Conservation (phyloP, 1,140 invertebrate genomes). For the Procambarus virginalis region DNA sequence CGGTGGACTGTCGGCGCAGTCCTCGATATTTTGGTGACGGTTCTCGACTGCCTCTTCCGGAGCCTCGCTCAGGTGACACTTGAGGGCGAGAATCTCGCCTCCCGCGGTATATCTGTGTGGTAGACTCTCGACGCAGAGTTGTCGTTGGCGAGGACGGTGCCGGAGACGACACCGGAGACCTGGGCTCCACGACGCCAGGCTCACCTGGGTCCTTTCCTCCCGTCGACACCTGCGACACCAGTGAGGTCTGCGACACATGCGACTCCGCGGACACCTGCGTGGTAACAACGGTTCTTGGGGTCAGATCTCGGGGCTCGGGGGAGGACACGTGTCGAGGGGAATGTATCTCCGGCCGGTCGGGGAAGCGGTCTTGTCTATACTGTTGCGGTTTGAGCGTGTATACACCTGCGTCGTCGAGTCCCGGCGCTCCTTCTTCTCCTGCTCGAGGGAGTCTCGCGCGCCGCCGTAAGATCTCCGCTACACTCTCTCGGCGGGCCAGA, state of each 20-base stretch:
- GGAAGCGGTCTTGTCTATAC: constrained; percentile 63
- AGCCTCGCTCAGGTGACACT: constrained; percentile 80
- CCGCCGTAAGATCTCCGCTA: constrained; percentile 67
- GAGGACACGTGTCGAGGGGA: constrained; percentile 51
- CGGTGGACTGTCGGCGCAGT: constrained; percentile 88
- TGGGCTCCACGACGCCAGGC: constrained; percentile 45
- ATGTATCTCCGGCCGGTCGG: constrained; percentile 55
- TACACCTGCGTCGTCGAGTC: constrained; percentile 70
- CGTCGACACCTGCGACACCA: constrained; percentile 58
- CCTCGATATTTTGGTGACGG: constrained; percentile 80
- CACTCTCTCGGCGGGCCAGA: constrained; percentile 68
- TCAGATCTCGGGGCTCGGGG: constrained; percentile 59
- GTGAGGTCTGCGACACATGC: constrained; percentile 62
- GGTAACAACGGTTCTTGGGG: constrained; percentile 45
- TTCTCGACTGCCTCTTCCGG: constrained; percentile 74
- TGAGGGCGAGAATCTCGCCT: constrained; percentile 82
- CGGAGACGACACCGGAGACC: constrained; percentile 68
- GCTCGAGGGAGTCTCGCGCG: constrained; percentile 69
- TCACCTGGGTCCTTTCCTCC: constrained; percentile 25
- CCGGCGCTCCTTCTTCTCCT: constrained; percentile 67
- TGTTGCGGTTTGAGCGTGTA: constrained; percentile 48
- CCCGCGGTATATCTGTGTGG: constrained; percentile 82
- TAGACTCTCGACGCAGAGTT: constrained; percentile 84
- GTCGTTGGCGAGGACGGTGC: constrained; percentile 73
- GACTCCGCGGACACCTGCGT: constrained; percentile 62